These are phyloP conservation scores for Nyctibius grandis DNA, from an alignment of 2,797 vertebrate species.

Conservation along the genomic window DNA sequence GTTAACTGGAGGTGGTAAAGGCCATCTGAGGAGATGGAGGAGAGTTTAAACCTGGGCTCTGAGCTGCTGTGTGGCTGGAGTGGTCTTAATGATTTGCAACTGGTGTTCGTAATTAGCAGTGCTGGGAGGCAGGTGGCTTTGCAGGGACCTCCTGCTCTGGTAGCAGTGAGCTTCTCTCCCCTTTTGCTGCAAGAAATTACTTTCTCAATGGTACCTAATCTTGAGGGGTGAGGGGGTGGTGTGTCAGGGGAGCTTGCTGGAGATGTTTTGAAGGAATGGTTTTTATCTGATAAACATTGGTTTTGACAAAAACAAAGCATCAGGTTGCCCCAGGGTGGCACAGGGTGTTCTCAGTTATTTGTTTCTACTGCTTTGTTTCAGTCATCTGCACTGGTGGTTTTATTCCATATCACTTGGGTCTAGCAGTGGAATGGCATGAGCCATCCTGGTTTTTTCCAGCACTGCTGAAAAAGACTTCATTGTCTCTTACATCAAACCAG, in stretches of 20 bases:
- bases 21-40: not conserved
- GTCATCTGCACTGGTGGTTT: not conserved
- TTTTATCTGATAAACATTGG: not conserved
- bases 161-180: not conserved
- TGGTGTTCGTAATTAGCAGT: too few relatives aligned
- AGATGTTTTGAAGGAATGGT: not conserved
- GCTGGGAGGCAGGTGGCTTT: not conserved
- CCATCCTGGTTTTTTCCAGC: not conserved
- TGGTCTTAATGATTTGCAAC: not conserved
- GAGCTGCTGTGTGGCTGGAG: not conserved
- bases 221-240: accelerated
- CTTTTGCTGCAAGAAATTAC: accelerated
- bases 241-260: not conserved
- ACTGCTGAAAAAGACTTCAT: not conserved
- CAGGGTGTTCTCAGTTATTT: not conserved
- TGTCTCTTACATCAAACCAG: not conserved
- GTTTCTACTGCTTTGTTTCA: not conserved
- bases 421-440: not conserved
- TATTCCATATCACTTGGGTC: not conserved
- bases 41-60: not conserved
- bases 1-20: not conserved
- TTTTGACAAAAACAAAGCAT: not conserved
- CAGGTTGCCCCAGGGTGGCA: accelerated
- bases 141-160: not conserved
- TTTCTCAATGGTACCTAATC: not conserved